Evolutionary conservation across 2,888 invertebrate genomes (phyloP), one percentile per base, ranked within the genome.

Genomic region (Cephonodes hylas): DNA sequence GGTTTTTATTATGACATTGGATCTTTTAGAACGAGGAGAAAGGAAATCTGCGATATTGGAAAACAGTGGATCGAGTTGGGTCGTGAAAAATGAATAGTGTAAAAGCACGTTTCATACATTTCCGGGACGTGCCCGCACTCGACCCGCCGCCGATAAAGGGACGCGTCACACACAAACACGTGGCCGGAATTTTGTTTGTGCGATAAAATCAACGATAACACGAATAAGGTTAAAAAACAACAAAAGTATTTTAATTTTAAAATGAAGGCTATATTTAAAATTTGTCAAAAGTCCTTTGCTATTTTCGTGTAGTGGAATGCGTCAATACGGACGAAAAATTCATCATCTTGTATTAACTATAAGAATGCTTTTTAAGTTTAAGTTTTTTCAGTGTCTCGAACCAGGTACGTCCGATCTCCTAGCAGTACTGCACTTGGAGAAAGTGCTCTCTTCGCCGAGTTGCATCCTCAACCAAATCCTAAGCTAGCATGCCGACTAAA

Each of bases 51-150:
- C 60, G 64, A 73, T 68, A 71, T 70, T 71, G 69, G 66, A 65
- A 69, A 74, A 74, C 72, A 72, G 64, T 67, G 64, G 72, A 71
- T 71, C 69, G 70, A 73, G 71, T 63, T 63, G 58, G 68, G 64
- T 65, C 63, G 61, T 64, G 67, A 72, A 71, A 75, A 70, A 71
- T 71, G 63, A 68, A 44, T 57, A 69, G 63, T 65, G 63, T 67
- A 59, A 62, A 61, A 58, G 61, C 62, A 66, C 58, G 56, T 64
- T 63, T 63, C 58, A 34, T 44, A 57, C 23, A 61, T 56, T 53
- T 60, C 42, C 23, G 18, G 45, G 38, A 59, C 46, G 59, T 45
- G 27, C 31, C 18, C 15, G 34, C 34, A 18, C 31, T 4, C 23
- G 18, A n/a, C n/a, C 15, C 53, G 20, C 23, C 27, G 22, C 27